A percentile compares a stretch with the other conserved stretches of the same genome.
These are phyloP conservation scores for Drosophila parthenogenetica DNA, from an alignment of 2,888 invertebrate species.

Conservation along the genomic window DNA sequence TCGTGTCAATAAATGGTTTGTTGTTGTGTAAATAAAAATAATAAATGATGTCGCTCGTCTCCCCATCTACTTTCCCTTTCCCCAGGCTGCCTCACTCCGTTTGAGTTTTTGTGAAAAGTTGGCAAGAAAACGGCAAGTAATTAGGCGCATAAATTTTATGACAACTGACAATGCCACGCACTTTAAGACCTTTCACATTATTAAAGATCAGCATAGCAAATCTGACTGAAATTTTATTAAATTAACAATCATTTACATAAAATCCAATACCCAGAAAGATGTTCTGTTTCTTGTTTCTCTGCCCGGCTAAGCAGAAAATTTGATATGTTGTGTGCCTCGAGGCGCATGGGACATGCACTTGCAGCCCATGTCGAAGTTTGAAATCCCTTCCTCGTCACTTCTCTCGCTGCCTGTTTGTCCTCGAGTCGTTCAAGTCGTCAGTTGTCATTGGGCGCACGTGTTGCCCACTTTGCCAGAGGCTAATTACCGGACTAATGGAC, in stretches of 20 bases:
- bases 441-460: constrained; percentile 62
- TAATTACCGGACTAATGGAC: constrained; percentile 55
- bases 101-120: constrained; percentile 29
- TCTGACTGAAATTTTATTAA: neutral
- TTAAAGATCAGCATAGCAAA: constrained; percentile 4
- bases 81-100: too few species aligned
- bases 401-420: too few species aligned
- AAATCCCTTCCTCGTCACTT: neutral
- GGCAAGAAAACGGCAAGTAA: constrained; percentile 63
- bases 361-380: constrained; percentile 22
- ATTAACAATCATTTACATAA: neutral
- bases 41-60: constrained; percentile 65
- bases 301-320: constrained; percentile 36
- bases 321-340: constrained; percentile 41
- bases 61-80: constrained; percentile 1
- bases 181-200: constrained; percentile 10
- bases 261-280: neutral
- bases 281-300: constrained; percentile 23
- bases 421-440: constrained; percentile 11
- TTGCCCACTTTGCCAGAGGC: constrained; percentile 35
- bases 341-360: constrained; percentile 43
- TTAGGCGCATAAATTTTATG: constrained; percentile 72
- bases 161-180: constrained; percentile 55
- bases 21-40: constrained; percentile 70
- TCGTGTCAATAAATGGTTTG: constrained; percentile 75